phyloP scores from a whole-genome alignment of 1,140 invertebrate species.

The Cyclargus thomasi region DNA sequence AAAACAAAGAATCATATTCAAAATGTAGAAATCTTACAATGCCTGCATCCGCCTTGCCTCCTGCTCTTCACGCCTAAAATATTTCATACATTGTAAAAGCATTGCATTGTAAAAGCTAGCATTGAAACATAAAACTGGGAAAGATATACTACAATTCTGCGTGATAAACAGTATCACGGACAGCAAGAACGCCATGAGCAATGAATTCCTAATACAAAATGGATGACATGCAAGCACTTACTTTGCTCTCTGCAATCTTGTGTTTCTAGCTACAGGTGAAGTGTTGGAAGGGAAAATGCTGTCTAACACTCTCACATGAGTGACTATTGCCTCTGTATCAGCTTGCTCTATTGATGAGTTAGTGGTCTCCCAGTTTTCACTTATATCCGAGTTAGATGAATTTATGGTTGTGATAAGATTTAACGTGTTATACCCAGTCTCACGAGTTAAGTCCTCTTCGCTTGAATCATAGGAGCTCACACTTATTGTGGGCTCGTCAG shows the following conservation, averaged over 20 bases:
- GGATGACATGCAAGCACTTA: background rate
- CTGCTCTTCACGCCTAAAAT: background rate
- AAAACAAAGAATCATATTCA: background rate
- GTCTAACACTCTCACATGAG: background rate
- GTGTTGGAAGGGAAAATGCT: background rate
- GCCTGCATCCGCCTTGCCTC: conserved; percentile 5
- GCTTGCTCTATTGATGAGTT: background rate
- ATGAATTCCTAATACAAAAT: background rate
- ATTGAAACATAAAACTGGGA: too few species aligned
- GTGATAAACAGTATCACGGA: background rate
- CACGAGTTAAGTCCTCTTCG: background rate
- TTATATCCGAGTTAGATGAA: background rate
- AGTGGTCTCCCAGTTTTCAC: background rate
- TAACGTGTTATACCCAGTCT: background rate
- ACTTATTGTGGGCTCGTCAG: background rate
- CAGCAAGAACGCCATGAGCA: background rate
- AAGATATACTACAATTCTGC: background rate
- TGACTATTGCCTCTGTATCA: background rate
- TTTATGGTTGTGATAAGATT: background rate
- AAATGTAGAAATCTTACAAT: conserved; percentile 26
- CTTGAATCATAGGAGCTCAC: background rate
- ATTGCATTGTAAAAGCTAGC: too few species aligned
- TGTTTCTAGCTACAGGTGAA: background rate
- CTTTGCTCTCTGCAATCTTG: background rate
- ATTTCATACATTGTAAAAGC: background rate